Evolutionary conservation across 2,888 invertebrate species (phyloP), one percentile per base, ranked within the genome.

Genomic region (Spodoptera littoralis): DNA sequence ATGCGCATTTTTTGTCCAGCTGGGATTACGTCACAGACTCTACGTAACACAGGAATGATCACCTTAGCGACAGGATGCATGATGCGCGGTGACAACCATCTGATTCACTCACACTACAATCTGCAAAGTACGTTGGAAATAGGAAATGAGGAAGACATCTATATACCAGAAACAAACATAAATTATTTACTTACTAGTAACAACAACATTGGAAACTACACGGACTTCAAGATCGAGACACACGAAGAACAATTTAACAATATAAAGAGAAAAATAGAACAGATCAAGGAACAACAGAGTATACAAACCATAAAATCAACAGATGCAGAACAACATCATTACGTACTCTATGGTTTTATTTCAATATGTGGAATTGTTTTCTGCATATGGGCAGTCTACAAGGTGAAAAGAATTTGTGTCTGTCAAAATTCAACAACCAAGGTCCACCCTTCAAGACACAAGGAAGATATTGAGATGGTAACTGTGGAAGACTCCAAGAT

Each of bases 1-100:
- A 36, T 50, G 48, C 48, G 48, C 52, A 52, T 52, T 52, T 52
- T 52, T 2, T 52, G 52, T 52, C 42, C 52, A 42, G 52, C 52
- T 52, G 52, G 52, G 2, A 42, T 52, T 52, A 43, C 52, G 52
- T 52, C 52, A 52, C 52, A 52, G 22, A 52, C 52, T 1, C 6
- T 42, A 42, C 52, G 42, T 22, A 42, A 42, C 12, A 52, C 52
- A 1, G 52, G 52, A 8, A 42, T 18, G 3, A 41, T 52, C 5
- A 11, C 42, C 22, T 22, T 52, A 24, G 27, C 48, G 1, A 45
- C n/a, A 45, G n/a, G 45, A 45, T 45, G 45, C 5, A 45, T 45
- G 45, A 13, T 45, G 45, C 45, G 45, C 2, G 45, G 45, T n/a
- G n/a, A n/a, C 45, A 45, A 45, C 5, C 45, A 45, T 5, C 45